Evolutionary conservation across 2,113 vertebrate genomes (phyloP), one percentile per base, ranked within the genome.

Genomic region (Plectropomus leopardus): DNA sequence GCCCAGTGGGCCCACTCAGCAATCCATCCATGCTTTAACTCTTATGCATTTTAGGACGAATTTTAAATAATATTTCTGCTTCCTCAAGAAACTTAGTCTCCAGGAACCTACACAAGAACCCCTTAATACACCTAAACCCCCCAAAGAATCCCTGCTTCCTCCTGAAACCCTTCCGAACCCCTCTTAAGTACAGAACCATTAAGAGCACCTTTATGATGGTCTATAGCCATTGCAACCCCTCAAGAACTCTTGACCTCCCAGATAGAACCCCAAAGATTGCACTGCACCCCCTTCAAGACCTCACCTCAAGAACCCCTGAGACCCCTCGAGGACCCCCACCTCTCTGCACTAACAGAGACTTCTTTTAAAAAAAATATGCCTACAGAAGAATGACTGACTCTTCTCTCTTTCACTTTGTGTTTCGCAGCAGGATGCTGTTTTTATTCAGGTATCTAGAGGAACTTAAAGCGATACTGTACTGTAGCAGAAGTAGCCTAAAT

Each of bases 401-500:
- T 30, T 74, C n/a, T 76, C 15, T 47, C 13, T 2, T 7, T 30
- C 0, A 70, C 28, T 64, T 59, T 71, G 21, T 70, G n/a, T 23
- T 72, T 23, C 69, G 30, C 86, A 74, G 84, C 86, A 59, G 65
- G 59, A 1, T 15, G 85, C 88, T 86, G 88, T 82, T 87, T 85
- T 82, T 76, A 89, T 92, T 92, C 91, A 92, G 91, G 91, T 90
- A 92, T 86, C 74, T 84, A 81, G 81, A 86, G 86, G 88, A 92
- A 81, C 73, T 73, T 58, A 53, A 83, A 81, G 82, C 82, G 82
- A 86, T 78, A 69, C 78, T 86, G 86, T 85, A 81, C 82, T 80
- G 86, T 91, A 89, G 90, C 75, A 80, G 83, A 87, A 36, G 81
- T 90, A 91, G 87, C 86, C 86, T 77, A 78, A 79, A 75, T 61